A percentile compares a stretch with the other conserved stretches of the same genome.
phyloP scores from a whole-genome alignment of 1,140 invertebrate genomes.

The Lepeophtheirus salmonis region DNA sequence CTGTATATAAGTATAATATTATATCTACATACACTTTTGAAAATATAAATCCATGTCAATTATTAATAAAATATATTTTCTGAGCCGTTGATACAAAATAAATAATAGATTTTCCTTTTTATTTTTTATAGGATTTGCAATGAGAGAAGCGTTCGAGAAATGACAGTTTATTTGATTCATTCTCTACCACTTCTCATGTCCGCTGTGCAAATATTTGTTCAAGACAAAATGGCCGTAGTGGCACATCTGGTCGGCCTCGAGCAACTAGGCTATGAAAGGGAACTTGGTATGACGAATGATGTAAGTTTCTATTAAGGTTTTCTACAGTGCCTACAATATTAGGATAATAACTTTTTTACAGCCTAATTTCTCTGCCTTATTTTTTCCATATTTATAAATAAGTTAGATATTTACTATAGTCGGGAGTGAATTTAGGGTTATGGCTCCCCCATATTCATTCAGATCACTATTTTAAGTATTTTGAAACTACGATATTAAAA shows the following conservation, averaged over 20 bases:
- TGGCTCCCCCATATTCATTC: too few species aligned
- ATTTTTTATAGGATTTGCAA: slow-evolving; percentile 1
- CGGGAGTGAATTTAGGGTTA: too few species aligned
- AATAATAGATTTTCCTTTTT: neutral
- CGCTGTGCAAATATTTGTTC: slow-evolving; percentile 12
- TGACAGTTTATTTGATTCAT: slow-evolving; percentile 12
- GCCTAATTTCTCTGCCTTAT: too few species aligned
- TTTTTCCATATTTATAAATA: too few species aligned
- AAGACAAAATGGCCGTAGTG: slow-evolving; percentile 12
- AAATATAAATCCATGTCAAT: neutral
- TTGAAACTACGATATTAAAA: too few species aligned
- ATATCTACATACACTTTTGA: neutral
- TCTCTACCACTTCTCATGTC: slow-evolving; percentile 10
- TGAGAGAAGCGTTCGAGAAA: neutral
- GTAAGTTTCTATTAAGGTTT: slow-evolving; percentile 1
- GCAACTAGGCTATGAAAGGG: slow-evolving; percentile 3
- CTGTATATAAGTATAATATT: too few species aligned
- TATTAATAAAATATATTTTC: too few species aligned
- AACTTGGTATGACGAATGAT: neutral
- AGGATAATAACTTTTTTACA: too few species aligned
- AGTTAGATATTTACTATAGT: too few species aligned
- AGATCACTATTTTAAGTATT: too few species aligned
- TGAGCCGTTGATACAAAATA: too few species aligned
- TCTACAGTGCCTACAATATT: too few species aligned
- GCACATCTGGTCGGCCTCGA: slow-evolving; percentile 13